Conservation (phyloP, 37 sponge, comb jelly and placozoan genomes). For the Theonella swinhoei region DNA sequence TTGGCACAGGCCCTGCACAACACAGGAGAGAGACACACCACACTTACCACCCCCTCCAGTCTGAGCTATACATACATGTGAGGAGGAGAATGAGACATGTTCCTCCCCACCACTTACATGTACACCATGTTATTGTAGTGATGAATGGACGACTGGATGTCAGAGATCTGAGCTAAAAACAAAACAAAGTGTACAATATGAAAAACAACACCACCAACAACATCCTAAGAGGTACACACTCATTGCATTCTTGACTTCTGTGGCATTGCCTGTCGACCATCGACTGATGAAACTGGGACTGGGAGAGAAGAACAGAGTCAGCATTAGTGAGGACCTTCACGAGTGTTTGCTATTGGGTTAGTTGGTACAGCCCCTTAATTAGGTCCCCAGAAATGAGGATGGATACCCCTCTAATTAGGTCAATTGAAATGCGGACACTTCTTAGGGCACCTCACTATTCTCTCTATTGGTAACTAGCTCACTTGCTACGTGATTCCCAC, state of each 20-base stretch:
- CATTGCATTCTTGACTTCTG: slow-evolving; percentile 23
- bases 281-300: slow-evolving; percentile 49
- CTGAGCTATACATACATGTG: neutral
- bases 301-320: neutral
- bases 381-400: too few species aligned
- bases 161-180: neutral
- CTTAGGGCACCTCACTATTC: neutral
- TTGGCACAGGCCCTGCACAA: slow-evolving; percentile 45
- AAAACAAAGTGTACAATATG: too few species aligned
- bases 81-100: neutral
- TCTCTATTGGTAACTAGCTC: neutral
- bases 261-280: slow-evolving; percentile 16
- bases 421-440: too few species aligned
- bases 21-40: neutral
- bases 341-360: too few species aligned
- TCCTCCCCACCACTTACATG: neutral
- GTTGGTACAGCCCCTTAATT: too few species aligned
- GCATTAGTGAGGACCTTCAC: too few species aligned
- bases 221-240: too few species aligned
- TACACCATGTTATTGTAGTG: slow-evolving; percentile 13
- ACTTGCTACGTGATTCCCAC: slow-evolving; percentile 42
- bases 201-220: too few species aligned
- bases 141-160: neutral
- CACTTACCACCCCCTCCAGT: too few species aligned
- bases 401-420: too few species aligned